Evolutionary conservation across 2,888 invertebrate genomes (phyloP), one percentile per base, ranked within the genome.

Genomic region (Phengaris arion): DNA sequence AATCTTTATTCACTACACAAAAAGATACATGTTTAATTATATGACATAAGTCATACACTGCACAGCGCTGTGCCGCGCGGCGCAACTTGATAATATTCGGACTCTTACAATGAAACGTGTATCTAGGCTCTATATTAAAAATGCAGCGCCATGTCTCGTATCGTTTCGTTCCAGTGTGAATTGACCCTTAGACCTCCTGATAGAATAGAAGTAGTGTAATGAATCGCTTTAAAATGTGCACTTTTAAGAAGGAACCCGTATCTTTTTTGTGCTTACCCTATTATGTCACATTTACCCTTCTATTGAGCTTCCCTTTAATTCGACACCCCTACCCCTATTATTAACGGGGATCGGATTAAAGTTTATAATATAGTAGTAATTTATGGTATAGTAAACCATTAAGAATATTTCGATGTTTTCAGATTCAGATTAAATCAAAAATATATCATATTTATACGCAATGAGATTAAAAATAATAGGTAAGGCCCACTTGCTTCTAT

Each of bases 211-310:
- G 6, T 52, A 52, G 52, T 45, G 6, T 64, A 13, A 64, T 64
- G 10, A 64, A 12, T 45, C 35, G 64, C 13, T 64, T 64, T 13
- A 64, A 64, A 64, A 64, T 9, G 59, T 64, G 35, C 35, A 13
- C 64, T 64, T 45, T 64, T 7, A 64, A 64, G 45, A 12, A 64
- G 64, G 64, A 64, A 64, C 64, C 64, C 64, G 64, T 64, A 64
- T 64, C 64, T 45, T 52, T 52, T 52, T 45, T 64, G 35, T 64
- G 45, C 64, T 64, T 64, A 64, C 64, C 64, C 64, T 64, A 64
- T 64, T 45, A 64, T 64, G 64, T 59, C 59, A 64, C 13, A 64
- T 12, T 64, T 64, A 64, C 64, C 64, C 64, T 64, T 64, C 64
- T 64, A 64, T 64, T 64, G 9, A 52, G 12, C 52, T 52, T 52